Conservation (phyloP, 1,140 invertebrate genomes). For the Brachionus sp. region DNA sequence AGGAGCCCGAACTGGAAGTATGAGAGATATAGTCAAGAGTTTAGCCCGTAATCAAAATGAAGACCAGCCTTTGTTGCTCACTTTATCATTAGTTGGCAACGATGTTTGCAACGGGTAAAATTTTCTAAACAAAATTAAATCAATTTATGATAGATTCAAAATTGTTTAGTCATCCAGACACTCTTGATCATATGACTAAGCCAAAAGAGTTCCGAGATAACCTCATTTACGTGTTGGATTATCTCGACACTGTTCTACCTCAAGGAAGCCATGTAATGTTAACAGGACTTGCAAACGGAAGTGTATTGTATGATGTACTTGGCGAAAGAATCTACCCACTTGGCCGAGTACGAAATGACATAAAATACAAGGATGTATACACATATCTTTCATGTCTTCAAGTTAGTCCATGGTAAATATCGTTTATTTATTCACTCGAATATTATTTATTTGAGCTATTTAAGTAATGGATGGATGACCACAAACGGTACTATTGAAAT, state of each 20-base stretch:
- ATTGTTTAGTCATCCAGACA: constrained; percentile 50
- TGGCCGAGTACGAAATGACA: constrained; percentile 57
- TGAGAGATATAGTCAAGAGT: constrained; percentile 13
- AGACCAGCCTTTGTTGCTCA: constrained; percentile 60
- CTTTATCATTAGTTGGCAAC: constrained; percentile 62
- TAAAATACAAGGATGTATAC: constrained; percentile 61
- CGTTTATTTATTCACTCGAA: not conserved
- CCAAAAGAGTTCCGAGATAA: constrained; percentile 55
- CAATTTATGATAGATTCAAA: not conserved
- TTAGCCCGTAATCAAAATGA: constrained; percentile 38
- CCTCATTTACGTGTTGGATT: constrained; percentile 54
- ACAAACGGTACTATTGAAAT: constrained; percentile 52
- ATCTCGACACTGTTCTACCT: constrained; percentile 57
- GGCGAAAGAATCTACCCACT: constrained; percentile 60
- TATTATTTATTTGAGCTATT: not conserved
- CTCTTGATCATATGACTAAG: constrained; percentile 59
- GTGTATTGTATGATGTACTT: constrained; percentile 60
- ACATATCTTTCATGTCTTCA: constrained; percentile 61
- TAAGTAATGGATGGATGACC: constrained; percentile 60
- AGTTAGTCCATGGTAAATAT: constrained; percentile 50
- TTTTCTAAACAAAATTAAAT: not conserved
- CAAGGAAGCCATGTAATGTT: constrained; percentile 60
- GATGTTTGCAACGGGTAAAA: constrained; percentile 62
- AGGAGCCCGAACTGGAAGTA: constrained; percentile 55
- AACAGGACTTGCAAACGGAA: constrained; percentile 60